Percentiles rank a stretch among this genome's conserved stretches.
Conservation (phyloP, 2,113 vertebrate species). For the Engystomops pustulosus region DNA sequence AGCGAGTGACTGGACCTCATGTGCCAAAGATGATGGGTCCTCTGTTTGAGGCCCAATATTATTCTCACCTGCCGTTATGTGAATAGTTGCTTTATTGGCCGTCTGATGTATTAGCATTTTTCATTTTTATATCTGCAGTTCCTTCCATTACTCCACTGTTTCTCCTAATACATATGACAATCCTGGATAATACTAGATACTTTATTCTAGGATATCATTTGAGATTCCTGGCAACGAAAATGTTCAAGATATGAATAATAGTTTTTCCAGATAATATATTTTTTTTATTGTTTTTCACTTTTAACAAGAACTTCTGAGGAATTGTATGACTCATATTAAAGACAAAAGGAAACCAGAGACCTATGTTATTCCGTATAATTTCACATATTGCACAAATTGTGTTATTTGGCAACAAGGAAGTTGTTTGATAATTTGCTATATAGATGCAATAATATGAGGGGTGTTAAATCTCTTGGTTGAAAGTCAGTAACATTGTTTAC, state of each 20-base stretch:
- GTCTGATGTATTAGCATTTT: too few species aligned
- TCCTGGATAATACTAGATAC: background rate
- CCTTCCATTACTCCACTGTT: too few species aligned
- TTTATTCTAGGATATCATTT: background rate
- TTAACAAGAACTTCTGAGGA: background rate
- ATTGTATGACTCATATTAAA: conserved; percentile 15
- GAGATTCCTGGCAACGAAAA: background rate
- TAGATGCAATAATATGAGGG: background rate
- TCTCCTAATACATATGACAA: too few species aligned
- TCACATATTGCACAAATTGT: background rate
- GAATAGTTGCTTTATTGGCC: too few species aligned
- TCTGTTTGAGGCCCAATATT: too few species aligned
- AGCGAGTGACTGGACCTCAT: too few species aligned
- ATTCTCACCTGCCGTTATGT: too few species aligned
- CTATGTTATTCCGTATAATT: background rate
- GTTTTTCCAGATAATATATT: background rate
- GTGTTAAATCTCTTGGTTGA: background rate
- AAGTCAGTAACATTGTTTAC: conserved; percentile 37
- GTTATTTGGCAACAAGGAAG: background rate
- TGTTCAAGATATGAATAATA: background rate
- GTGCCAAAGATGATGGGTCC: too few species aligned
- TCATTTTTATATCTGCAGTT: too few species aligned
- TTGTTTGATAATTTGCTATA: conserved; percentile 3
- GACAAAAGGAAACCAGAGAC: background rate
- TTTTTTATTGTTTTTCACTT: background rate